Evolutionary conservation across 2,888 invertebrate genomes (phyloP).

Genomic region (Abrostola triplasia): DNA sequence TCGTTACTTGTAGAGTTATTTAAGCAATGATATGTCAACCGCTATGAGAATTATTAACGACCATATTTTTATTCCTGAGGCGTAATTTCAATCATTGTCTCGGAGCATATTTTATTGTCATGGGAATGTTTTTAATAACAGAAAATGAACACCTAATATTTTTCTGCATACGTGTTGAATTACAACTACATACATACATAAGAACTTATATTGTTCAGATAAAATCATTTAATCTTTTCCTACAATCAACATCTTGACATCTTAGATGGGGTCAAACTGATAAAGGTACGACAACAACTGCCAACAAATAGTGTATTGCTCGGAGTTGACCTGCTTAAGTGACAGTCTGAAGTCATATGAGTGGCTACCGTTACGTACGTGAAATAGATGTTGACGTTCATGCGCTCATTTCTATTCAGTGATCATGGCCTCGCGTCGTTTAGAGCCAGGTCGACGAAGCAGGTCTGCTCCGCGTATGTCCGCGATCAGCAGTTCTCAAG

Average conservation of each 20-base stretch:
- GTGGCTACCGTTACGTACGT: slow-evolving; percentile 45
- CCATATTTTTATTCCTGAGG: slow-evolving; percentile 67
- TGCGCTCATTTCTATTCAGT: slow-evolving; percentile 67
- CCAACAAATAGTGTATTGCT: slow-evolving; percentile 16
- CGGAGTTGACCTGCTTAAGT: slow-evolving; percentile 16
- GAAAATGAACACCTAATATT: slow-evolving; percentile 32
- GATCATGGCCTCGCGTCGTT: slow-evolving; percentile 63
- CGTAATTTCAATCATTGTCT: slow-evolving; percentile 60
- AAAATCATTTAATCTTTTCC: slow-evolving; percentile 14
- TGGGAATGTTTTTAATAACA: slow-evolving; percentile 54
- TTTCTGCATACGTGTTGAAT: slow-evolving; percentile 31
- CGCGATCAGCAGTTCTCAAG: slow-evolving; percentile 72
- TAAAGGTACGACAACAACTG: slow-evolving; percentile 22
- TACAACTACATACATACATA: slow-evolving; percentile 18
- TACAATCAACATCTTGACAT: slow-evolving; percentile 6
- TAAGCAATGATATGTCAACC: slow-evolving; percentile 73
- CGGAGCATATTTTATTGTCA: slow-evolving; percentile 56
- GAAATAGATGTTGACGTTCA: slow-evolving; percentile 35
- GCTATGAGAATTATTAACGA: slow-evolving; percentile 67
- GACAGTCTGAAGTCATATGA: slow-evolving; percentile 30
- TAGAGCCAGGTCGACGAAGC: slow-evolving; percentile 60
- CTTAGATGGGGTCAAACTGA: slow-evolving; percentile 11
- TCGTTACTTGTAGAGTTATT: slow-evolving; percentile 76
- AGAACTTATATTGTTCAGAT: slow-evolving; percentile 2
- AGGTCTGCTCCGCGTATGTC: slow-evolving; percentile 60